These are phyloP conservation scores for Campylorhamphus procurvoides DNA, from an alignment of 2,113 vertebrate species.

Conservation along the genomic window DNA sequence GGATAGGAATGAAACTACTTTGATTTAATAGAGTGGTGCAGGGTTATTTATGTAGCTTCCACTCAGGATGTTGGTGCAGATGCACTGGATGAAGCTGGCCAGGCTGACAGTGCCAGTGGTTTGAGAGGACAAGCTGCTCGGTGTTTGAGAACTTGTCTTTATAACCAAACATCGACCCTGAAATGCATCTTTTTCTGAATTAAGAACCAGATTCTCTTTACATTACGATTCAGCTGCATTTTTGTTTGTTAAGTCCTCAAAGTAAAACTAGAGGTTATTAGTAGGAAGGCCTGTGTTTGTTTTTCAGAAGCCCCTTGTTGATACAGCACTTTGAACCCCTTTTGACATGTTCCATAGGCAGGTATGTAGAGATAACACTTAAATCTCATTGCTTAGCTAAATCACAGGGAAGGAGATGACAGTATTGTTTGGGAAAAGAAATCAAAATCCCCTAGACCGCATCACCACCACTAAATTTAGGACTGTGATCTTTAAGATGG, in stretches of 20 bases:
- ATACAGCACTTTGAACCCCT: not conserved
- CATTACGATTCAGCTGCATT: not conserved
- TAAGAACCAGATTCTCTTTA: not conserved
- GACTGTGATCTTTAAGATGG: not conserved
- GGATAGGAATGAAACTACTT: not conserved
- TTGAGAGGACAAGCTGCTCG: not conserved
- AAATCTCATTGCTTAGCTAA: not conserved
- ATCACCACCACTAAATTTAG: not conserved
- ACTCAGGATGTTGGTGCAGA: not conserved
- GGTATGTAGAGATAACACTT: not conserved
- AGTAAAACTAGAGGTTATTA: not conserved
- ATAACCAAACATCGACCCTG: not conserved
- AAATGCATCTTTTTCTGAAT: not conserved
- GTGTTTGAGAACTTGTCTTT: not conserved
- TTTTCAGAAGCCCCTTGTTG: not conserved
- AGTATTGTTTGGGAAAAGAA: not conserved
- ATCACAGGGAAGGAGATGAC: not conserved
- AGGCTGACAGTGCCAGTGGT: not conserved
- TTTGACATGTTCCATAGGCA: not conserved
- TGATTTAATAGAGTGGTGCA: not conserved
- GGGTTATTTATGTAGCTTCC: not conserved
- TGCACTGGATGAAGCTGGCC: fast-evolving
- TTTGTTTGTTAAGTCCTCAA: not conserved
- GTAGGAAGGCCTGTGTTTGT: not conserved
- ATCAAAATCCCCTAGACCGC: not conserved